Evolutionary conservation across 2,113 vertebrate genomes (phyloP), one percentile per base, ranked within the genome.

Genomic region (Dasypus novemcinctus): DNA sequence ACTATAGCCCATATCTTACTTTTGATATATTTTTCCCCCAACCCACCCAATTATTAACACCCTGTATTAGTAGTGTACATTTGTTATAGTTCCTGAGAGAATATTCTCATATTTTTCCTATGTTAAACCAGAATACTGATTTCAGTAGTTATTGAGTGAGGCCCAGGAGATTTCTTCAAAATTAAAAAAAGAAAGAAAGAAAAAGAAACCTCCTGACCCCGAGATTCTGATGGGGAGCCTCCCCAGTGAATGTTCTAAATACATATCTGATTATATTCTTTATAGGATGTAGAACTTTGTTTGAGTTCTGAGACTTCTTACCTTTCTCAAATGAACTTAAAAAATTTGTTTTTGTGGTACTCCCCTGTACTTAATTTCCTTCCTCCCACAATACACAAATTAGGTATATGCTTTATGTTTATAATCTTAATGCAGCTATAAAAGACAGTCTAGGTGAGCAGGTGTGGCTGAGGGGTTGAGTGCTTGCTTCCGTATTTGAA

Each of bases 301-400:
- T 63, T 6, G 64, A 57, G 36, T 43, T 79, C 43, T 41, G 80
- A 31, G 33, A 41, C 63, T 17, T 66, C 52, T 71, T 33, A 21
- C 13, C 9, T 29, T 68, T 92, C 41, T 95, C 57, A 78, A 78
- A 69, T 2, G 17, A 36, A 21, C 15, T 75, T 46, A 49, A 61
- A 69, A 63, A 68, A 43, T n/a, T 33, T 46, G 20, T 43, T 93
- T 82, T 36, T 76, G 12, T 71, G 59, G 1, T 38, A 81, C 43
- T 93, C 31, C 9, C 18, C 31, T 88, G 13, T 82, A 75, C 54
- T 87, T 95, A 76, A 74, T 93, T 80, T 93, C 41, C 57, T 78
- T 1, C 41, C 41, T 87, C 52, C 66, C 14, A 18, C 31, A 85
- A 0, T 43, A 71, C 18, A 59, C 2, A 82, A 33, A 38, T 66